A percentile compares a stretch with the other conserved stretches of the same genome.
phyloP scores from a whole-genome alignment of 1,140 invertebrate species.

The Monomorium pharaonis region DNA sequence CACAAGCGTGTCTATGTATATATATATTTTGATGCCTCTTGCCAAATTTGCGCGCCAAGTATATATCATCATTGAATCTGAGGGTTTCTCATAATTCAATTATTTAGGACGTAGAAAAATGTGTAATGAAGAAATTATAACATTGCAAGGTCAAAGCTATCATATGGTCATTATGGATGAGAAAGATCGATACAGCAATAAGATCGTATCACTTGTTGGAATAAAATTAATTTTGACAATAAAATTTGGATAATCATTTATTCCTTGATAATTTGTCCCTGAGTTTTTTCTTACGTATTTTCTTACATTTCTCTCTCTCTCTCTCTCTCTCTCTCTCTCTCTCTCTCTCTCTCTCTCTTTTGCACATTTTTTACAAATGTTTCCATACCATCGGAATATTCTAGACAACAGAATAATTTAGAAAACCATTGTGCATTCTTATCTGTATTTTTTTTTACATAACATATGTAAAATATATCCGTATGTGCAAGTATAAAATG shows the following conservation, averaged over 20 bases:
- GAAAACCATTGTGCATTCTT: too few species aligned
- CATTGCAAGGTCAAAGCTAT: background rate
- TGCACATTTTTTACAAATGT: background rate
- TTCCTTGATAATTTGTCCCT: too few species aligned
- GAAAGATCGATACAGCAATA: background rate
- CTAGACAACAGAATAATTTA: background rate
- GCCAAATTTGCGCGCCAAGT: background rate
- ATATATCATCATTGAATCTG: background rate
- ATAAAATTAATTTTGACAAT: background rate
- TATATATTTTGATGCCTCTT: background rate
- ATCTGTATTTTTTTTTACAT: background rate
- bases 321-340: too few species aligned
- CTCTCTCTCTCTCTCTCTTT: too few species aligned
- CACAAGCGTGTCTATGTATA: background rate
- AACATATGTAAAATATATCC: background rate
- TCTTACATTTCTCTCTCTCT: background rate
- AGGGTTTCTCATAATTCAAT: background rate
- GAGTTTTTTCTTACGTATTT: background rate
- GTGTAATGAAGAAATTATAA: background rate
- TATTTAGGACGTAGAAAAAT: background rate
- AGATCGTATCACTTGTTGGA: background rate
- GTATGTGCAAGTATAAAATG: background rate
- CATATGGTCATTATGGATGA: background rate
- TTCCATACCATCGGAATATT: background rate
- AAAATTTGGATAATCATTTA: background rate